Percentiles rank a stretch among this genome's conserved stretches.
phyloP scores from a whole-genome alignment of 2,888 invertebrate genomes.

The Ophion ellenae region DNA sequence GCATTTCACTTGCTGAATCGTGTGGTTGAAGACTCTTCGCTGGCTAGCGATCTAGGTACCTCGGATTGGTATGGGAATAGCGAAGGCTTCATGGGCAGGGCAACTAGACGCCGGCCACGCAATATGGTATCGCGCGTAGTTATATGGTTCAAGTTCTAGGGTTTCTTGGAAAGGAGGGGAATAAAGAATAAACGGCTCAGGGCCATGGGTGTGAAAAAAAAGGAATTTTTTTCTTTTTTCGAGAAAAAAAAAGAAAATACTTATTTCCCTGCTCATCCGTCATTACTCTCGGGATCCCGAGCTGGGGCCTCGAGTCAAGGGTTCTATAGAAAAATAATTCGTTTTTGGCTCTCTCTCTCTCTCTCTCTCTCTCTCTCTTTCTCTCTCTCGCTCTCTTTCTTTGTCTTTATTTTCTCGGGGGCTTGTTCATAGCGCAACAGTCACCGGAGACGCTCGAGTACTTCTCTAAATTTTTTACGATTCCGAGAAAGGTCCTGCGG shows the following conservation, averaged over 20 bases:
- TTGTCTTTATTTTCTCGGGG: slow-evolving; percentile 8
- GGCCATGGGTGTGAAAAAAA: slow-evolving; percentile 60
- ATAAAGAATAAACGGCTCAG: slow-evolving; percentile 17
- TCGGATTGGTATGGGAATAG: slow-evolving; percentile 10
- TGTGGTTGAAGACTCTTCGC: not conserved
- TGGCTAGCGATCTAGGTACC: not conserved
- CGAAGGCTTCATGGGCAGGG: slow-evolving; percentile 43
- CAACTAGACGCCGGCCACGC: slow-evolving; percentile 58
- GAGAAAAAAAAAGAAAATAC: slow-evolving; percentile 39
- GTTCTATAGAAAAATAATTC: slow-evolving; percentile 65
- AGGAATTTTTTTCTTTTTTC: slow-evolving; percentile 35
- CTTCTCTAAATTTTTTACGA: slow-evolving; percentile 65
- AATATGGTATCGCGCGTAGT: slow-evolving; percentile 62
- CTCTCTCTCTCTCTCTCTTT: slow-evolving; percentile 50
- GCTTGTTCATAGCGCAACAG: slow-evolving; percentile 61
- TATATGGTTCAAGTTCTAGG: slow-evolving; percentile 54
- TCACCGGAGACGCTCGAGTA: slow-evolving; percentile 64
- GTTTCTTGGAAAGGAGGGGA: slow-evolving; percentile 46
- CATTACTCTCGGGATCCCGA: slow-evolving; percentile 52
- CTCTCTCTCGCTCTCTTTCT: not conserved
- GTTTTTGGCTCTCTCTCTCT: slow-evolving; percentile 17
- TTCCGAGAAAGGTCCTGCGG: slow-evolving; percentile 63
- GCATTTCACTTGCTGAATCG: not conserved
- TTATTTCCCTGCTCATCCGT: slow-evolving; percentile 45
- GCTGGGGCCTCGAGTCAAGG: slow-evolving; percentile 20